phyloP scores from a whole-genome alignment of 1,140 invertebrate species.

The Caerostris extrusa region DNA sequence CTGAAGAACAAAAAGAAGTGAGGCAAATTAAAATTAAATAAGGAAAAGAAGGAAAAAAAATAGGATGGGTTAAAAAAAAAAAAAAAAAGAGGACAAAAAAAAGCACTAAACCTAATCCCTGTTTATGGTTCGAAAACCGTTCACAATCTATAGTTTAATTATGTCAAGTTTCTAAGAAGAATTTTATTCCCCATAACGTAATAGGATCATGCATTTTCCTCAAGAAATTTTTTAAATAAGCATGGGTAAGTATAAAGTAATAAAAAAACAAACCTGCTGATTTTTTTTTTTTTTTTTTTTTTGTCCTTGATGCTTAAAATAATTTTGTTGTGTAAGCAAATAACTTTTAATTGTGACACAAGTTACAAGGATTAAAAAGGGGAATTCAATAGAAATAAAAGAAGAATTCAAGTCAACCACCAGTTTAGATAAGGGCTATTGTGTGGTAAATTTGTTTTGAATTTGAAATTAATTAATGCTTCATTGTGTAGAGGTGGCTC shows the following conservation, averaged over 20 bases:
- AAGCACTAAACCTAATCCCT: not conserved
- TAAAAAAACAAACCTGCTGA: not conserved
- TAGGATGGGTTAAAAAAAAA: not conserved
- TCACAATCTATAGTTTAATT: conserved; percentile 52
- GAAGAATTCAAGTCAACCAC: not conserved
- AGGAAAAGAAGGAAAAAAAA: not conserved
- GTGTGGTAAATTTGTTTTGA: not conserved
- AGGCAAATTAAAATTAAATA: not conserved
- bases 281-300: not conserved
- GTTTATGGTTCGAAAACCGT: conserved; percentile 41
- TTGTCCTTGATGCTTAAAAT: not conserved
- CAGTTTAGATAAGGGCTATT: not conserved
- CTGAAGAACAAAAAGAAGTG: not conserved
- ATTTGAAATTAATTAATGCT: not conserved
- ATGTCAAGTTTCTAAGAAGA: not conserved
- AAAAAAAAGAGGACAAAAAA: not conserved
- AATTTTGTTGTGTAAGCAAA: conserved; percentile 7
- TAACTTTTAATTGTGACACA: not conserved
- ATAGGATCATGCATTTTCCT: conserved; percentile 38
- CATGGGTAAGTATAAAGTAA: not conserved
- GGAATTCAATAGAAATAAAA: not conserved
- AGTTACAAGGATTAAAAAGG: not conserved
- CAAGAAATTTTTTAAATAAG: not conserved
- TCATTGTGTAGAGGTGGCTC: not conserved
- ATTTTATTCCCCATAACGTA: conserved; percentile 34